Evolutionary conservation across 1,140 invertebrate species (phyloP), one percentile per base, ranked within the genome.

Genomic region (Holotrichia oblita): DNA sequence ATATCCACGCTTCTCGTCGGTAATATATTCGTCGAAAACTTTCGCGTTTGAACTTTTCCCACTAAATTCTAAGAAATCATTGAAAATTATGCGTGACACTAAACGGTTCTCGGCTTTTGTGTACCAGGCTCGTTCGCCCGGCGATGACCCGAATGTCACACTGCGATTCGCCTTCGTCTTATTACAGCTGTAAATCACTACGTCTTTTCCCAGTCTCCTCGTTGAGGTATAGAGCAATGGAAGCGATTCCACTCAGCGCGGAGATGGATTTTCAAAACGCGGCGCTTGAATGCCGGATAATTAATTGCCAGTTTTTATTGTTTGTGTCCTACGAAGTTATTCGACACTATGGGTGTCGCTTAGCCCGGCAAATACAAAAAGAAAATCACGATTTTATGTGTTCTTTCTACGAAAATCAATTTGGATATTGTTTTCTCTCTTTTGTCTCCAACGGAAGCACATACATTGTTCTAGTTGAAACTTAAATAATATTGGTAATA

Each of bases 271-370:
- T 48, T 48, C 44, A 48, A 48, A 48, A n/a, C n/a, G 12, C 44
- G 44, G n/a, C 12, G 12, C 44, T 48, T n/a, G 44, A 48, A 48
- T 48, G 44, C 44, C n/a, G 44, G 44, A 48, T 48, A n/a, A 48
- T 48, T 48, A 48, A 48, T 48, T 48, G 44, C 44, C 44, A n/a
- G 44, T 48, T 48, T 48, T 48, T 48, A 48, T 48, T 48, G 44
- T 48, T 48, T 48, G n/a, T n/a, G 44, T n/a, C 44, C n/a, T 3
- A n/a, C 44, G 44, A 48, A 48, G 12, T 48, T 48, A n/a, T 48
- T 12, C 44, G 44, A 48, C 44, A n/a, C 44, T n/a, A n/a, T 48
- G n/a, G 44, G 3, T 48, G 12, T 10, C 8, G 44, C 12, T 48
- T n/a, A 0, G 44, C 0, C 12, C 44, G 44, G 44, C n/a, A 48